Evolutionary conservation across 2,888 invertebrate genomes (phyloP), one percentile per base, ranked within the genome.

Genomic region (Seladonia tumulorum): DNA sequence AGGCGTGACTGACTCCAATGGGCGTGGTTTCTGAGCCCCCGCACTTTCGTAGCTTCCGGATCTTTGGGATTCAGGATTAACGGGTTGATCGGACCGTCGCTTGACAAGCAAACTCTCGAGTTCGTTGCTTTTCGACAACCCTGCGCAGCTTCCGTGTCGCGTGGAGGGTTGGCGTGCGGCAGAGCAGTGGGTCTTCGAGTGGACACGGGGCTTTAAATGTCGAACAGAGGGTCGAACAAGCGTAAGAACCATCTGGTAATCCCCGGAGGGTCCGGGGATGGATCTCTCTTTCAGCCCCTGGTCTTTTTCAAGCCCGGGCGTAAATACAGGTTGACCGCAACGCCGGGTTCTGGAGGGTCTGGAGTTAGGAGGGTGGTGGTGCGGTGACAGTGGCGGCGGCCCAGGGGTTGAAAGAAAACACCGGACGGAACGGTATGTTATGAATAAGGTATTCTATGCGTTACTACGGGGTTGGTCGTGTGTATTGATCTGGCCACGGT

Each of bases 361-460:
- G 12, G 57, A 57, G 57, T n/a, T 42, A 49, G 22, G 39, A 35
- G 83, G 72, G 22, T 47, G 57, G 66, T 22, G 5, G 63, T 63
- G 63, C 16, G 63, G 63, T 29, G 63, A 42, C 14, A 66, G 25
- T 16, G n/a, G 71, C 66, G 57, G 49, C 39, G 68, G 18, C 35
- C 35, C 14, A 35, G n/a, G 77, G 81, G 74, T 75, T 76, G 79
- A 87, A 83, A 83, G 82, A 82, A 90, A 86, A 87, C 88, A 81
- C 45, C 76, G 90, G 82, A 87, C 81, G 82, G 72, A 77, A 35
- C 81, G 85, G 83, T 83, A 73, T 75, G 90, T 88, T 91, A 93
- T 92, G 93, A 94, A 93, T 93, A 93, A 93, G 92, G 90, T 92
- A 93, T 93, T 93, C 90, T 92, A 92, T 92, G 92, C 92, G 90